Percentiles rank a stretch among this genome's conserved stretches.
Evolutionary conservation across 1,140 invertebrate genomes (phyloP).

Genomic region (Nephila pilipes): DNA sequence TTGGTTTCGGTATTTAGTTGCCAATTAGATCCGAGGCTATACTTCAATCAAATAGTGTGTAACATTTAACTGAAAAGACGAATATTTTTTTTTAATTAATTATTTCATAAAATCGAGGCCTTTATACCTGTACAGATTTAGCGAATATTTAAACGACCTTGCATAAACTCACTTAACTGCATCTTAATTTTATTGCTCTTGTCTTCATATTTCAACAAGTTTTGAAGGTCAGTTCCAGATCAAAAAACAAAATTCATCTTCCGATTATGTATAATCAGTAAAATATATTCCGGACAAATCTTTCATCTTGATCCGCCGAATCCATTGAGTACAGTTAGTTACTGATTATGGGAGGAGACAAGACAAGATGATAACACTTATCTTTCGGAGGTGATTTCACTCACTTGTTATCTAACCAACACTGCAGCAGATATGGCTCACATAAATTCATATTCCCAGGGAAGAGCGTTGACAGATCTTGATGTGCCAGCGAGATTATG

Average conservation of each 20-base stretch:
- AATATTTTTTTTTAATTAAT: too few relatives aligned
- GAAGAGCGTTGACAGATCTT: not conserved
- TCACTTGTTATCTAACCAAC: not conserved
- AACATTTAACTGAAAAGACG: too few relatives aligned
- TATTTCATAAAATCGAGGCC: too few relatives aligned
- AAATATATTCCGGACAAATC: not conserved
- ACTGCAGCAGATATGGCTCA: not conserved
- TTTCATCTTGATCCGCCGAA: not conserved
- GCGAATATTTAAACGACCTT: not conserved
- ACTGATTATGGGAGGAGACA: not conserved
- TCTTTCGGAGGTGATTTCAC: not conserved
- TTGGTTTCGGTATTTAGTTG: too few relatives aligned
- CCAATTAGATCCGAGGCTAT: too few relatives aligned
- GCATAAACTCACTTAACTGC: not conserved
- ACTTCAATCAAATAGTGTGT: too few relatives aligned
- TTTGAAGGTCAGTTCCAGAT: not conserved
- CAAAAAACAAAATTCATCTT: not conserved
- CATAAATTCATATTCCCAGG: not conserved
- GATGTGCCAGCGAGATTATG: not conserved
- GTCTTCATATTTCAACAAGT: constrained; percentile 1
- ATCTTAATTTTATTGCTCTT: not conserved
- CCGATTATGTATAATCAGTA: not conserved
- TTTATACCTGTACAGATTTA: too few relatives aligned
- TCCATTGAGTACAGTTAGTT: not conserved
- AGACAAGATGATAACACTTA: not conserved